phyloP scores from a whole-genome alignment of 2,888 invertebrate species.

The Branchinecta sandiegonensis region DNA sequence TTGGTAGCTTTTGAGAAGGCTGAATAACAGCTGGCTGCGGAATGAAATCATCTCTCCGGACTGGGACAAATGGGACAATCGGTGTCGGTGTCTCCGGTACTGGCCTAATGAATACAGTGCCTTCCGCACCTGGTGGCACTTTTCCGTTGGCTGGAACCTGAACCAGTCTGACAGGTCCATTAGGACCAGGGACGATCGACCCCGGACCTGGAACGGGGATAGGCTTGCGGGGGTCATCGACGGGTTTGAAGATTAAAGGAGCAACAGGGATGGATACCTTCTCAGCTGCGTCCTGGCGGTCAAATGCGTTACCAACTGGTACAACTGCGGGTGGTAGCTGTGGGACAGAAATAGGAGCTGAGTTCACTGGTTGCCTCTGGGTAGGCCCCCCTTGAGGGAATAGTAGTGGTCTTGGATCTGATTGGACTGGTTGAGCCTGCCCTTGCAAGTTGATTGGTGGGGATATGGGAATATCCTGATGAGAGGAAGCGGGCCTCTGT shows the following conservation, averaged over 20 bases:
- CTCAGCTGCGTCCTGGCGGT: not conserved
- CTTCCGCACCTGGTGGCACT: slow-evolving; percentile 22
- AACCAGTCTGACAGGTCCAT: slow-evolving; percentile 23
- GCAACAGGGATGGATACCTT: not conserved
- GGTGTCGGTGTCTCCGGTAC: not conserved
- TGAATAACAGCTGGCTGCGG: slow-evolving; percentile 5
- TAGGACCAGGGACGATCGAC: slow-evolving; percentile 22
- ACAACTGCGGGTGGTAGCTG: not conserved
- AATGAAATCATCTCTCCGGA: not conserved
- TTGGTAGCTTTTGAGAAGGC: not conserved
- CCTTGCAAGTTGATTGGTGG: not conserved
- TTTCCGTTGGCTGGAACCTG: slow-evolving; percentile 21
- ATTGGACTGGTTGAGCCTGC: not conserved
- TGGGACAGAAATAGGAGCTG: not conserved
- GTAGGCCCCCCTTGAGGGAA: not conserved
- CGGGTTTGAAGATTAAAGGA: slow-evolving; percentile 4
- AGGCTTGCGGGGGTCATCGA: slow-evolving; percentile 5
- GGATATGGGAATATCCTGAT: not conserved
- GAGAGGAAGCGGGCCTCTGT: not conserved
- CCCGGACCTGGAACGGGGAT: slow-evolving; percentile 9
- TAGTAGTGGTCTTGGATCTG: not conserved
- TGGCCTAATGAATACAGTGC: slow-evolving; percentile 23
- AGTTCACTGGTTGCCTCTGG: not conserved
- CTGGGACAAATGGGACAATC: not conserved
- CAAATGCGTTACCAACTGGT: not conserved